Conservation (phyloP, 2,888 invertebrate genomes). For the Drosophila gaucha region DNA sequence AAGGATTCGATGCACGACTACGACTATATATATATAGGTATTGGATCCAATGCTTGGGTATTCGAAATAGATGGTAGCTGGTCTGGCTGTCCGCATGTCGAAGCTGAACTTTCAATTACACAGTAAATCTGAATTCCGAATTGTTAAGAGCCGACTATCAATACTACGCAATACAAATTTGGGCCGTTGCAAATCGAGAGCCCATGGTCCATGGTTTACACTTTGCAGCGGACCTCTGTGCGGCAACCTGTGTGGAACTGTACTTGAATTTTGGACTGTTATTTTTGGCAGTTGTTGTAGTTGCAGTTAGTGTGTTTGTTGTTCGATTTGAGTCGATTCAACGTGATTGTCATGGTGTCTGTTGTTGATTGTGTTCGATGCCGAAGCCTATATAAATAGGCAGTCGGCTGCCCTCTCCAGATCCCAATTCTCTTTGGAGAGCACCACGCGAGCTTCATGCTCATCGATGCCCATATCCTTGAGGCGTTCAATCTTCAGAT, state of each 20-base stretch:
- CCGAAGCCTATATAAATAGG: constrained; percentile 90
- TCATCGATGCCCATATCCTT: constrained; percentile 98
- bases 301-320: background rate
- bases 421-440: constrained; percentile 97
- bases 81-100: constrained; percentile 7
- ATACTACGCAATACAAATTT: constrained; percentile 23
- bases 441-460: constrained; percentile 93
- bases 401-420: constrained; percentile 96
- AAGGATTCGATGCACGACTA: constrained; percentile 9
- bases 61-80: constrained; percentile 16
- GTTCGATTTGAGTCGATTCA: constrained; percentile 1
- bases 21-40: background rate
- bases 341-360: constrained; percentile 4
- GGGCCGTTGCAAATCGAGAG: constrained; percentile 3
- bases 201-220: constrained; percentile 13
- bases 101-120: constrained; percentile 7
- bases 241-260: constrained; percentile 1
- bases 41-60: constrained; percentile 21
- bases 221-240: constrained; percentile 12
- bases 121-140: constrained; percentile 22
- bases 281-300: constrained; percentile 1
- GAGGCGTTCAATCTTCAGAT: constrained; percentile 94
- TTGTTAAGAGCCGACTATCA: constrained; percentile 14
- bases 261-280: constrained; percentile 34
- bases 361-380: constrained; percentile 10